These are phyloP conservation scores for Drosophila subobscura DNA, from an alignment of 1,140 invertebrate genomes.

Conservation along the genomic window DNA sequence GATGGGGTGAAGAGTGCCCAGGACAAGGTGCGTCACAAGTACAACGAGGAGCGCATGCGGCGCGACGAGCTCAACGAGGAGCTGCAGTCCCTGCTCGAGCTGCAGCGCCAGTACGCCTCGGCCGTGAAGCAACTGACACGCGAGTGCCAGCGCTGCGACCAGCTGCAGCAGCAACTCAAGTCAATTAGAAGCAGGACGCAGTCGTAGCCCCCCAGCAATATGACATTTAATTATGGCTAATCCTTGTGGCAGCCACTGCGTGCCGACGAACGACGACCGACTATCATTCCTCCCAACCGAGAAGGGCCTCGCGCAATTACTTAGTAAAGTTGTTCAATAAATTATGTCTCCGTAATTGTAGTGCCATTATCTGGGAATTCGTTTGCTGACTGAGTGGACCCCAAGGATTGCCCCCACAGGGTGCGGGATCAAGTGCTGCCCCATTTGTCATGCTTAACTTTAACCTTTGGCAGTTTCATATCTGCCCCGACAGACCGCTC, in stretches of 20 bases:
- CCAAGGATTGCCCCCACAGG: slow-evolving; percentile 31
- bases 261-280: too few species aligned
- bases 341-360: slow-evolving; percentile 26
- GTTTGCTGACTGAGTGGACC: neutral
- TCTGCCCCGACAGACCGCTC: too few species aligned
- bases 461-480: slow-evolving; percentile 55
- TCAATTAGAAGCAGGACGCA: slow-evolving; percentile 65
- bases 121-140: slow-evolving; percentile 92
- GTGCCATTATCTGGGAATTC: slow-evolving; percentile 15
- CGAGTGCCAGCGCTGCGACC: slow-evolving; percentile 89
- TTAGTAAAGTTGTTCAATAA: slow-evolving; percentile 52
- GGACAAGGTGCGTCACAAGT: slow-evolving; percentile 88
- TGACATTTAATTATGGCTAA: slow-evolving; percentile 29
- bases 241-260: neutral
- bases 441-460: slow-evolving; percentile 75
- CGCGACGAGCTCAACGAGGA: slow-evolving; percentile 89
- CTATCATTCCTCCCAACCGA: too few species aligned
- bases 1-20: slow-evolving; percentile 93
- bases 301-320: neutral
- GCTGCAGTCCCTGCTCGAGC: slow-evolving; percentile 89
- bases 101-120: slow-evolving; percentile 92
- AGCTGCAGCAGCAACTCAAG: slow-evolving; percentile 83
- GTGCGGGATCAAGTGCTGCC: slow-evolving; percentile 48
- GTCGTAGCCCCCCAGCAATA: slow-evolving; percentile 22
- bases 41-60: slow-evolving; percentile 89